Evolutionary conservation across 1,140 invertebrate genomes (phyloP).

Genomic region (Musca domestica): DNA sequence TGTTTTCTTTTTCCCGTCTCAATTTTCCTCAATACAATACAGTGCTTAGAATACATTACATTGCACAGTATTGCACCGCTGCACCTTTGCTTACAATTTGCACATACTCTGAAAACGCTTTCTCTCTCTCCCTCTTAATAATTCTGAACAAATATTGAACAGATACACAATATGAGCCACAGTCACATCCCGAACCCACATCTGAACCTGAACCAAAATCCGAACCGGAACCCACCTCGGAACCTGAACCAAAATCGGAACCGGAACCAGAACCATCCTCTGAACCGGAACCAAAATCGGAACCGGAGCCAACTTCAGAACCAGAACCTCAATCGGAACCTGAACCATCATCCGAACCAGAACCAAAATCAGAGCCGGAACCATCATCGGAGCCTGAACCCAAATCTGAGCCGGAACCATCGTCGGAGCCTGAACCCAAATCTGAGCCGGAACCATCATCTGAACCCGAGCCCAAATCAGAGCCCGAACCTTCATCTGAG

Average conservation of each 20-base stretch:
- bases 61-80: conserved; percentile 1
- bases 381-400: conserved; percentile 55
- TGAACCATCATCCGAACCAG: conserved; percentile 56
- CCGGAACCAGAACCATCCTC: conserved; percentile 43
- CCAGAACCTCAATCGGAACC: conserved; percentile 55
- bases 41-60: conserved; percentile 3
- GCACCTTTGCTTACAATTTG: conserved; percentile 6
- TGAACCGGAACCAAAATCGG: conserved; percentile 52
- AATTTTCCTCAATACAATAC: conserved; percentile 6
- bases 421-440: conserved; percentile 52
- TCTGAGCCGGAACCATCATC: conserved; percentile 49
- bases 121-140: conserved; percentile 8
- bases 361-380: conserved; percentile 55
- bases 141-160: conserved; percentile 23
- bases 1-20: background rate
- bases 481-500: conserved; percentile 43
- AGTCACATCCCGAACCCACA: conserved; percentile 47
- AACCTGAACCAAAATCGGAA: conserved; percentile 47
- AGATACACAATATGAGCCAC: conserved; percentile 32
- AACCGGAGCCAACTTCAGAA: conserved; percentile 56
- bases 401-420: conserved; percentile 52
- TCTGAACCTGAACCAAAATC: conserved; percentile 51
- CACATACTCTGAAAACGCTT: background rate
- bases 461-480: conserved; percentile 35
- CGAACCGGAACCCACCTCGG: conserved; percentile 52